phyloP scores from a whole-genome alignment of 2,797 vertebrate genomes.

The Coranthus polyacanthus region DNA sequence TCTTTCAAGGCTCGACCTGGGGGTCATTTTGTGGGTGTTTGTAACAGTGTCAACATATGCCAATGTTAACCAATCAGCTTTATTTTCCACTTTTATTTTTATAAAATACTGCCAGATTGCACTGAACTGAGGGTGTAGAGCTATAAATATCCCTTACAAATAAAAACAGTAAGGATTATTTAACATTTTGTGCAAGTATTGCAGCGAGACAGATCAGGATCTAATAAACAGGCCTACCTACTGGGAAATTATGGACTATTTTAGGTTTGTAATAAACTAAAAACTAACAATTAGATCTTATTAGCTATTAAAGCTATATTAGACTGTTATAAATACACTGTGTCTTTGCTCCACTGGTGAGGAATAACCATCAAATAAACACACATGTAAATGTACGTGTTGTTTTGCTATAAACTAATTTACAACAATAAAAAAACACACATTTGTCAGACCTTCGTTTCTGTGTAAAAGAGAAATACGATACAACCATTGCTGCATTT shows the following conservation, averaged over 20 bases:
- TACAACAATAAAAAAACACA: not conserved
- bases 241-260: not conserved
- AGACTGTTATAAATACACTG: not conserved
- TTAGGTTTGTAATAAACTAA: slow-evolving; percentile 13
- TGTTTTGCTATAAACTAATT: slow-evolving; percentile 8
- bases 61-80: not conserved
- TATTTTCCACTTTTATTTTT: not conserved
- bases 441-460: not conserved
- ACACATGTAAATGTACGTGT: no score
- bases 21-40: no score
- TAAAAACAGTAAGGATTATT: not conserved
- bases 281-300: slow-evolving; percentile 4
- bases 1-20: no score
- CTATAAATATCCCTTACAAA: not conserved
- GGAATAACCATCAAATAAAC: not conserved
- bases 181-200: not conserved
- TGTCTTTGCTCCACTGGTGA: no score
- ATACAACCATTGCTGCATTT: not conserved
- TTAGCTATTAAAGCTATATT: not conserved
- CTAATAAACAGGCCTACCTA: no score
- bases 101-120: no score
- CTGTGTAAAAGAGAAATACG: not conserved
- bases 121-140: not conserved
- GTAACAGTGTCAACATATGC: not conserved
- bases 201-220: not conserved